These are phyloP conservation scores for Grus americana DNA, from an alignment of 2,113 vertebrate species.

Conservation along the genomic window DNA sequence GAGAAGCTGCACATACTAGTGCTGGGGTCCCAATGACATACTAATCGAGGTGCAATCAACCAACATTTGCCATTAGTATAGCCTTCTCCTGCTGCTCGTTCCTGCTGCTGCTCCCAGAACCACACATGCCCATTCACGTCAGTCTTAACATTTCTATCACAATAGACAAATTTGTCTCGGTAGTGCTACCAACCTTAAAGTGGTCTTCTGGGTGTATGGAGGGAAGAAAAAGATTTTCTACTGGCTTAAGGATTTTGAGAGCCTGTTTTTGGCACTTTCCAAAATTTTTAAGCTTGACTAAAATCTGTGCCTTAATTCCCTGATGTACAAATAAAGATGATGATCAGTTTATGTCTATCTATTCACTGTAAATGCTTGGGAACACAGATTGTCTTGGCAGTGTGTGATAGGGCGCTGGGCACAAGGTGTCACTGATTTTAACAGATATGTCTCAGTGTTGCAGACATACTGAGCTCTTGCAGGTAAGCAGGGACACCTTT, in stretches of 20 bases:
- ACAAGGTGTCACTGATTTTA: neutral
- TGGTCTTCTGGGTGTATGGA: neutral
- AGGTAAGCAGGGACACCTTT: neutral
- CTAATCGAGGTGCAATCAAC: neutral
- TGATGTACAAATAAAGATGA: neutral
- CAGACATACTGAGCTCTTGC: neutral
- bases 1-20: neutral
- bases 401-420: neutral
- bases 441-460: neutral
- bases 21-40: neutral
- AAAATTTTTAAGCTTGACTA: neutral
- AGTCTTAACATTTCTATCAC: neutral
- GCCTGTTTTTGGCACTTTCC: neutral
- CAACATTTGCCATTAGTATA: neutral
- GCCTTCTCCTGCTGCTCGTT: neutral
- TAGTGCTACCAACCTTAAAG: neutral
- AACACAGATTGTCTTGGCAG: neutral
- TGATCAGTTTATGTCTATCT: neutral
- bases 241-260: neutral
- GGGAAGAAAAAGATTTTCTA: neutral
- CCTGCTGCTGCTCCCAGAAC: neutral
- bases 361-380: neutral
- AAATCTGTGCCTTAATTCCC: neutral
- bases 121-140: neutral
- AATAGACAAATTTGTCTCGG: neutral